Evolutionary conservation across 2,888 invertebrate species (phyloP), one percentile per base, ranked within the genome.

Genomic region (Diaprepes abbreviatus): DNA sequence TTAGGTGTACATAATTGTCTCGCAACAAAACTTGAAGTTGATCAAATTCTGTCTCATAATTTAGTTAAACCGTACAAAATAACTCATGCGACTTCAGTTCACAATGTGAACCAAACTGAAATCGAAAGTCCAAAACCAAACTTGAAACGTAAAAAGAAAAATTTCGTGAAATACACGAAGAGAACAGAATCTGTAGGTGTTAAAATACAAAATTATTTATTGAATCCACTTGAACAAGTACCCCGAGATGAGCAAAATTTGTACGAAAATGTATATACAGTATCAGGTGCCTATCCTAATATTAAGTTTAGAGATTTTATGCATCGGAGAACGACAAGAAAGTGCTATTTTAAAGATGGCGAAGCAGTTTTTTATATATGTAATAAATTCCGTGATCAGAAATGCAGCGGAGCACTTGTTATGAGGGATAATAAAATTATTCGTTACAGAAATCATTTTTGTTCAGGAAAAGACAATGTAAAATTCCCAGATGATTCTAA

Each of bases 361-460:
- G 33, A 17, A 1, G 17, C 17, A 2, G 21, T 36, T 3, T 24
- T 24, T 1, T 54, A 35, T 12, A 36, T 36, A 35, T 54, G 54
- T 36, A 12, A 2, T 36, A 54, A 54, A 19, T 54, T 35, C 12
- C 10, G 36, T 19, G 54, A 54, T 19, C n/a, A n/a, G n/a, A 36
- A 17, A 2, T 54, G 54, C 19, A 12, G 12, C 12, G 54, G 54
- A 16, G 17, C 54, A 19, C 5, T 54, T 5, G 2, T 54, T 19
- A 35, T 54, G 35, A 9, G 9, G 3, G 2, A 36, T n/a, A 3
- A 33, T 36, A 21, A 19, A 10, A 19, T 54, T 36, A 21, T 54
- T 10, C 36, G 36, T 36, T 54, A 19, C 21, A 54, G 19, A 19
- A 21, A 36, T 7, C 54, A 54, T 54, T 35, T 54, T 36, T 54